phyloP scores from a whole-genome alignment of 2,797 vertebrate species.

The Halcyon smyrnensis region DNA sequence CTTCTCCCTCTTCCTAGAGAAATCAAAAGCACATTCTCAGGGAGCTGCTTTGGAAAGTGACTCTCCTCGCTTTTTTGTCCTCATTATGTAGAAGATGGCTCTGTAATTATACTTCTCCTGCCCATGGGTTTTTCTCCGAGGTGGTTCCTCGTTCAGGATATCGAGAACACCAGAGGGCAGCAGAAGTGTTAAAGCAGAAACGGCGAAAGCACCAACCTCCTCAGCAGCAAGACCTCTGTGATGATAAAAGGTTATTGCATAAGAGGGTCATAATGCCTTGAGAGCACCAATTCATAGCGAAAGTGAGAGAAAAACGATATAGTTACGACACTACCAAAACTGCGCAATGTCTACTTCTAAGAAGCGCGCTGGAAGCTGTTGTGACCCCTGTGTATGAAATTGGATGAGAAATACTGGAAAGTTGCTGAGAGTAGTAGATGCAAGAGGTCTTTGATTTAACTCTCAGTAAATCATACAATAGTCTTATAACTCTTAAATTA shows the following conservation, averaged over 20 bases:
- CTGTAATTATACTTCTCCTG: neutral
- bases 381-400: neutral
- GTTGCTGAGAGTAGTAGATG: neutral
- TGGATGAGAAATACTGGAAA: neutral
- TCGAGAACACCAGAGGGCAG: slow-evolving; percentile 63
- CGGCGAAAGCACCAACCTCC: neutral
- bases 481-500: neutral
- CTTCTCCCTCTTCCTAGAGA: neutral
- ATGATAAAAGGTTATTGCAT: neutral
- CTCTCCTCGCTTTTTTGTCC: neutral
- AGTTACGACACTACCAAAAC: neutral
- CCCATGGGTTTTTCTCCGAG: neutral
- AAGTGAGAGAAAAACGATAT: neutral
- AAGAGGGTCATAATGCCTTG: neutral
- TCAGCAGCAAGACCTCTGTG: neutral
- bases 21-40: neutral
- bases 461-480: neutral
- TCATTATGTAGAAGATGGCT: neutral
- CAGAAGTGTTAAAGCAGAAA: slow-evolving; percentile 42
- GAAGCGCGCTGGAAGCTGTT: neutral
- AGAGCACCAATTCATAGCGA: neutral
- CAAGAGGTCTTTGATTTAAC: neutral
- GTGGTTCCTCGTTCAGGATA: neutral
- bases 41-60: neutral
- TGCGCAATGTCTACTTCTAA: neutral